A percentile compares a stretch with the other conserved stretches of the same genome.
phyloP scores from a whole-genome alignment of 2,797 vertebrate species.

The Morelia viridis region DNA sequence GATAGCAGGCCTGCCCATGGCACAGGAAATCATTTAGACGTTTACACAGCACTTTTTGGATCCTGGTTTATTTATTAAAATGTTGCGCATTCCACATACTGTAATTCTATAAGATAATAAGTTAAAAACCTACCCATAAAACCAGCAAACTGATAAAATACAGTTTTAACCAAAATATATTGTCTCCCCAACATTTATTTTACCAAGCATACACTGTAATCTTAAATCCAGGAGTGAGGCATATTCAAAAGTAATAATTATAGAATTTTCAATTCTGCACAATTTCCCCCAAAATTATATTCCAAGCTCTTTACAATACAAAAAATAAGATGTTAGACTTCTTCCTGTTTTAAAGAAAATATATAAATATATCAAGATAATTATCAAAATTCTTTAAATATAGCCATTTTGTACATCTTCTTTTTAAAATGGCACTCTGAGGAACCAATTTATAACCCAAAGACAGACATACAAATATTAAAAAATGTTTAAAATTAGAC shows the following conservation, averaged over 20 bases:
- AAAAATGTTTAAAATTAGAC: slow-evolving; percentile 61
- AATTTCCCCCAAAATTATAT: slow-evolving; percentile 53
- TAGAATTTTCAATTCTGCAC: slow-evolving; percentile 50
- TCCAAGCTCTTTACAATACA: slow-evolving; percentile 48
- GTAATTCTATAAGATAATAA: not conserved
- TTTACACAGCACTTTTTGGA: not conserved
- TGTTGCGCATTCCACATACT: not conserved
- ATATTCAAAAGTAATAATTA: slow-evolving; percentile 51
- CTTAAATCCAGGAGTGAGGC: slow-evolving; percentile 49
- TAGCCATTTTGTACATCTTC: slow-evolving; percentile 52
- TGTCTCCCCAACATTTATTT: slow-evolving; percentile 35
- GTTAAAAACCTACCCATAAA: slow-evolving; percentile 9
- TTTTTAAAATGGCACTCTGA: slow-evolving; percentile 52
- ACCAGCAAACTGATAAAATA: not conserved
- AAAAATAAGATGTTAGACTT: slow-evolving; percentile 62
- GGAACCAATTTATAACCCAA: slow-evolving; percentile 56
- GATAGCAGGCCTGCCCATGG: not conserved
- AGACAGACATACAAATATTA: slow-evolving; percentile 56
- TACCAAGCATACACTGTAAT: slow-evolving; percentile 52
- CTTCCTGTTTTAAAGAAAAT: slow-evolving; percentile 25
- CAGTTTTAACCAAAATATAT: slow-evolving; percentile 25
- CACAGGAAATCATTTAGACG: not conserved
- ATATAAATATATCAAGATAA: slow-evolving; percentile 20
- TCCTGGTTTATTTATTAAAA: not conserved
- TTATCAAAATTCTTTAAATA: slow-evolving; percentile 69